Base-by-base conservation (phyloP, 2,888 invertebrate species). In the Drosophila mimica region DNA sequence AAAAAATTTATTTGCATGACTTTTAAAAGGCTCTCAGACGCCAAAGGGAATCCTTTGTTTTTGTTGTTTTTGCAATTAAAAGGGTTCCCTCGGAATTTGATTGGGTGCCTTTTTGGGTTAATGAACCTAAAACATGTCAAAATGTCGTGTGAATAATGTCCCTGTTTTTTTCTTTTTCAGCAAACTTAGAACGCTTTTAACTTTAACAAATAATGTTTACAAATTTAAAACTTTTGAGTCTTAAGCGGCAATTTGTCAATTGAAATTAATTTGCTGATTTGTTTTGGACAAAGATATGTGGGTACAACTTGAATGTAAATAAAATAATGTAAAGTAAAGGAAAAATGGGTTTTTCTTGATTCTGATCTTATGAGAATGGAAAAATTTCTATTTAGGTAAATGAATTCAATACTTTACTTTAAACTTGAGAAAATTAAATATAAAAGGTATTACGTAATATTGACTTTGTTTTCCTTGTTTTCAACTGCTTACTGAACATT, bases 1-100 rank as follows among this genome's bases (percentile, higher is more conserved):
- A 70, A 78, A 73, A 81, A 83, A 83, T 82, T 70, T 74, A 81
- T 83, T 83, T 81, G 74, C 78, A 82, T 83, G 83, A 83, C 80
- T 78, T 77, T 74, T 56, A 74, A 81, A 74, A 63, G 54, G 68
- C 61, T 59, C 64, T 66, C 38, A 36, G 49, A 57, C 43, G 65
- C 75, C 70, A 59, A 9, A 31, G 70, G 81, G 49, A 62, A 38
- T 73, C 36, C 25, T 30, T 36, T 62, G 46, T 53, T 62, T 7
- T 60, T 74, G 60, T 73, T 71, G n/a, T 58, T 75, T 52, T 76
- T 70, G 77, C 58, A 77, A 80, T 80, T 80, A 75, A 67, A 82
- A 78, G 54, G 81, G 76, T 66, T 74, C 40, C 20, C 40, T 57
- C 15, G 25, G 61, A 73, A 52, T 49, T 67, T 28, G 28, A n/a